A percentile compares a stretch with the other conserved stretches of the same genome.
These are phyloP conservation scores for Teleopsis dalmanni DNA, from an alignment of 1,140 invertebrate genomes.

Conservation along the genomic window DNA sequence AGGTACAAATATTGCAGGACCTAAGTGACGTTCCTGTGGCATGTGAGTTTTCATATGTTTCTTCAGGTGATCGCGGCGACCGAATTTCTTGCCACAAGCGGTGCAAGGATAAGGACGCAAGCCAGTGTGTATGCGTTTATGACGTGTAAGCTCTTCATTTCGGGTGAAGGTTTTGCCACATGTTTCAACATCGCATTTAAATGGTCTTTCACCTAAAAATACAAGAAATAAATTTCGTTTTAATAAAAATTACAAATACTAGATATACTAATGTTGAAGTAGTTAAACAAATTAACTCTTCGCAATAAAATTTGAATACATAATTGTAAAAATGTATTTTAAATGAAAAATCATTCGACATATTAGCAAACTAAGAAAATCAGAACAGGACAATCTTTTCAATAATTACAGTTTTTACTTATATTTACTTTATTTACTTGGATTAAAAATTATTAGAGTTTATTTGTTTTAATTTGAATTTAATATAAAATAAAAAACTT, in stretches of 20 bases:
- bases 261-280: background rate
- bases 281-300: background rate
- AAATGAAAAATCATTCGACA: too few relatives aligned
- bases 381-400: too few relatives aligned
- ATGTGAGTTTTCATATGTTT: conserved; percentile 58
- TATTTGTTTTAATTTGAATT: too few relatives aligned
- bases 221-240: conserved; percentile 14
- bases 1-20: conserved; percentile 37
- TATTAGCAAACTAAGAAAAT: too few relatives aligned
- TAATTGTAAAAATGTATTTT: too few relatives aligned
- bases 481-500: too few relatives aligned
- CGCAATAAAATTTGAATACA: conserved; percentile 10
- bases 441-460: too few relatives aligned
- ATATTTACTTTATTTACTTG: too few relatives aligned
- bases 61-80: conserved; percentile 80
- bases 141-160: conserved; percentile 87
- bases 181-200: conserved; percentile 71
- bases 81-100: conserved; percentile 79
- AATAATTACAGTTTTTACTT: too few relatives aligned
- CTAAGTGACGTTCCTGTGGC: conserved; percentile 38
- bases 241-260: too few relatives aligned
- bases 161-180: conserved; percentile 87
- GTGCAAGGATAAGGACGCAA: conserved; percentile 70
- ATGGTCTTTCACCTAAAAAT: conserved; percentile 70
- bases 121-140: conserved; percentile 83